These are phyloP conservation scores for Daptonema setosum DNA, from an alignment of 2,888 invertebrate genomes.

Conservation along the genomic window DNA sequence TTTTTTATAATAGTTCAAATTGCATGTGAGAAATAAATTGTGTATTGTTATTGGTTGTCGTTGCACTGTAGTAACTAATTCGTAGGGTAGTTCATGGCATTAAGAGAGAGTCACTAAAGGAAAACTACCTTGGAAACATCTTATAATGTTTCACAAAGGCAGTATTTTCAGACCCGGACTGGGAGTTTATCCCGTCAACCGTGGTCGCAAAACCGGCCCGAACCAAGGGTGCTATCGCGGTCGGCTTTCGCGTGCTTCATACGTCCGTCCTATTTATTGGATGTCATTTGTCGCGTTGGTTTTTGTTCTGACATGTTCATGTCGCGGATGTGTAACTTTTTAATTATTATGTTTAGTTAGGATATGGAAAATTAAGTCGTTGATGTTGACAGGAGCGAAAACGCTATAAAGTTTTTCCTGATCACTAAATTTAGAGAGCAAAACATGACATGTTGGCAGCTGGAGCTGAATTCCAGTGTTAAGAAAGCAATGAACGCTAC, in stretches of 20 bases:
- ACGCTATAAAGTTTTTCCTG: no score
- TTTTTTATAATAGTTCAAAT: background rate
- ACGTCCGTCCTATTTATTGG: background rate
- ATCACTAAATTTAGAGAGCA: no score
- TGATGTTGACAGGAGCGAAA: no score
- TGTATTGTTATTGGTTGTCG: background rate
- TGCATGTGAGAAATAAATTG: background rate
- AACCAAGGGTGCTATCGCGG: background rate
- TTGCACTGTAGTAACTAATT: background rate
- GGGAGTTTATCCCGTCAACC: background rate
- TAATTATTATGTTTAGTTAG: background rate
- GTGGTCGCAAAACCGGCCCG: background rate
- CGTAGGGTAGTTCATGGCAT: no score
- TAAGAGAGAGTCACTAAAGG: no score
- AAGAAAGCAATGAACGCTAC: no score
- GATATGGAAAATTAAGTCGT: no score
- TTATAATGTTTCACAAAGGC: no score
- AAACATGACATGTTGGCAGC: no score
- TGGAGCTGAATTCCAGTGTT: no score
- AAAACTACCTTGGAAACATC: no score
- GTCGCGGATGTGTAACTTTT: background rate
- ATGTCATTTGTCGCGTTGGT: background rate
- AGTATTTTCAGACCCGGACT: background rate
- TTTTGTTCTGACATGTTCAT: no score
- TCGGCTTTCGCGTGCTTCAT: background rate